Evolutionary conservation across 2,113 vertebrate species (phyloP).

Genomic region (Ondatra zibethicus): DNA sequence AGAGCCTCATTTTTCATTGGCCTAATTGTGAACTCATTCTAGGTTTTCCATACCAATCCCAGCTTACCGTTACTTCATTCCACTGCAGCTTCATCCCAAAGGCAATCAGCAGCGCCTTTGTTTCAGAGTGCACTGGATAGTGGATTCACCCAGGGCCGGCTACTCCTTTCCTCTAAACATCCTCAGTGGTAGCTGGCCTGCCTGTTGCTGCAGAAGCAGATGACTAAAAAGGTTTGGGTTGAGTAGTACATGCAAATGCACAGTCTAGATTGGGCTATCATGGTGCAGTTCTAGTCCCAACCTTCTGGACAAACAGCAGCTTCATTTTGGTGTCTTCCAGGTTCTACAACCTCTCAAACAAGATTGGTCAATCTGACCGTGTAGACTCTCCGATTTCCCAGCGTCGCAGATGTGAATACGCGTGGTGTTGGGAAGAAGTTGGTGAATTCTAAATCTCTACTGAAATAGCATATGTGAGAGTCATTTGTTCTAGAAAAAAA

Average conservation of each 20-base stretch:
- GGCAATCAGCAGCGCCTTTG: constrained; percentile 26
- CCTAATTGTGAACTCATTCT: constrained; percentile 67
- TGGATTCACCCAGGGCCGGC: background rate
- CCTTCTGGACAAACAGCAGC: background rate
- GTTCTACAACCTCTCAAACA: background rate
- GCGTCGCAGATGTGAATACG: background rate
- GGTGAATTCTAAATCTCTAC: background rate
- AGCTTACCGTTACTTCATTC: background rate
- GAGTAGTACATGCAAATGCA: background rate
- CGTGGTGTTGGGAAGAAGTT: background rate
- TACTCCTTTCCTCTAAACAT: background rate
- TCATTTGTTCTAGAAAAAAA: background rate
- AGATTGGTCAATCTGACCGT: background rate
- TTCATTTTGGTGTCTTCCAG: background rate
- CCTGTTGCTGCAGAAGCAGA: background rate
- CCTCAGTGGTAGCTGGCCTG: background rate
- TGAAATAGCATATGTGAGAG: background rate
- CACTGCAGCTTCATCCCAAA: constrained; percentile 2
- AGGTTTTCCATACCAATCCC: background rate
- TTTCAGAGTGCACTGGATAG: background rate
- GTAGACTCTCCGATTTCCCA: background rate
- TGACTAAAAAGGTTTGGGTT: background rate
- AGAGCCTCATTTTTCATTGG: constrained; percentile 55
- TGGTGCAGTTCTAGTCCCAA: background rate
- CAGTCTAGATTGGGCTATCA: background rate